phyloP scores from a whole-genome alignment of 2,113 vertebrate genomes.

The Myodes glareolus region DNA sequence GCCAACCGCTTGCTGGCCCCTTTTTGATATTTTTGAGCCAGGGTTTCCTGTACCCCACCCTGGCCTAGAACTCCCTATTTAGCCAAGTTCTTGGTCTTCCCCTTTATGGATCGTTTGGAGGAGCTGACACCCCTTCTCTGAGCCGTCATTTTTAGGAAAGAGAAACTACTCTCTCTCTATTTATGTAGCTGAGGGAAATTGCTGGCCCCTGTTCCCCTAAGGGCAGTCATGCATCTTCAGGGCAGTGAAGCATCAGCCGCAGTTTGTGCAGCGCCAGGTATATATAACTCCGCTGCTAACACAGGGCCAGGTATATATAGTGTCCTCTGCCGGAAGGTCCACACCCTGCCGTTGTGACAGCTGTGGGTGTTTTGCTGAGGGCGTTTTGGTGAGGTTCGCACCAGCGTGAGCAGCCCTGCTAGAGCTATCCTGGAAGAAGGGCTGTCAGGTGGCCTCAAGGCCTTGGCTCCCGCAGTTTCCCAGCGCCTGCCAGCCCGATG shows the following conservation, averaged over 20 bases:
- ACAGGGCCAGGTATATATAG: background rate
- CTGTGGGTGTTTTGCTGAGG: background rate
- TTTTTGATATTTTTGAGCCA: background rate
- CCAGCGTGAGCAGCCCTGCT: background rate
- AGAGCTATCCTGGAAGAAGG: background rate
- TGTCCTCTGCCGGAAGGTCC: too few relatives aligned
- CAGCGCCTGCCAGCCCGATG: rapidly evolving
- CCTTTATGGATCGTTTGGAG: background rate
- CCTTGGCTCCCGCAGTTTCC: background rate
- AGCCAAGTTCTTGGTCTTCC: background rate
- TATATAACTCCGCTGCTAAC: background rate
- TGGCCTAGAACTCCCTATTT: too few relatives aligned
- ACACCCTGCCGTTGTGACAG: background rate
- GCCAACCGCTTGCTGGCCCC: background rate
- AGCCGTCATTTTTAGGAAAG: background rate
- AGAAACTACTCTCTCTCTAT: background rate
- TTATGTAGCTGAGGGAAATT: background rate
- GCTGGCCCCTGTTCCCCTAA: too few relatives aligned
- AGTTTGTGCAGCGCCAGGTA: background rate
- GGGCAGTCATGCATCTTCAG: background rate
- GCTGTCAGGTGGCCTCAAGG: background rate
- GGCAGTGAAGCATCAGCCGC: rapidly evolving
- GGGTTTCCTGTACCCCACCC: background rate
- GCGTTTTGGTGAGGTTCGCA: background rate
- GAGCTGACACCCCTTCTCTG: too few relatives aligned